Conservation (phyloP, 2,888 invertebrate genomes). For the Odontocerum albicorne region DNA sequence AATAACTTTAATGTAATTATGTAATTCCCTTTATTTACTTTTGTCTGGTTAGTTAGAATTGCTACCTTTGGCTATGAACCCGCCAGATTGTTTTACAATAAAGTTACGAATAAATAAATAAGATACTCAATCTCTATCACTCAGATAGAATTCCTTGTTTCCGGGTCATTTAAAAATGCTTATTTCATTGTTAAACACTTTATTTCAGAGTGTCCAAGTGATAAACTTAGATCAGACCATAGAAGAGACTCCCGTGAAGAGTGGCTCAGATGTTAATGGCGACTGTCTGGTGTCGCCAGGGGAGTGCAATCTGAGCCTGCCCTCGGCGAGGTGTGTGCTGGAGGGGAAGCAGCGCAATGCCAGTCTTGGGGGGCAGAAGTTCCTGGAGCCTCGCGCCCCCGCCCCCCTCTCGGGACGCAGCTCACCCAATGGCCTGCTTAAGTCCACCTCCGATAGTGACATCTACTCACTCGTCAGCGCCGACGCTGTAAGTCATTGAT, state of each 20-base stretch:
- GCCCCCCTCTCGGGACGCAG: neutral
- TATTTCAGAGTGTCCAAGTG: conserved; percentile 14
- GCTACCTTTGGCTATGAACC: too few species aligned
- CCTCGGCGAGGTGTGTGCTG: neutral
- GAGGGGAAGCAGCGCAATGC: neutral
- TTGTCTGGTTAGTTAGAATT: too few species aligned
- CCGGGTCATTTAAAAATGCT: too few species aligned
- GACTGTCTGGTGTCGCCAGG: neutral
- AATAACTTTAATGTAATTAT: too few species aligned
- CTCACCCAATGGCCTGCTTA: conserved; percentile 40
- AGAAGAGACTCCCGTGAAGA: conserved; percentile 20
- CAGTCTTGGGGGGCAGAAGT: conserved; percentile 1
- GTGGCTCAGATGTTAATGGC: neutral
- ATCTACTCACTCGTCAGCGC: conserved; percentile 41
- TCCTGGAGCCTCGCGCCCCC: conserved; percentile 18
- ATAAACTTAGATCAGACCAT: conserved; percentile 30
- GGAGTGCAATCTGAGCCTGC: too few species aligned
- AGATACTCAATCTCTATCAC: too few species aligned
- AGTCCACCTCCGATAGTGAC: conserved; percentile 49
- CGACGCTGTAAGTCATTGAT: conserved; percentile 8
- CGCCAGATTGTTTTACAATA: too few species aligned
- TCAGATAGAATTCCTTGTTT: too few species aligned
- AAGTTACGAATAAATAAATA: too few species aligned
- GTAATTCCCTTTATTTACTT: too few species aligned
- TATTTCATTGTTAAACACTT: too few species aligned